These are phyloP conservation scores for Odontomyia ornata DNA, from an alignment of 2,888 invertebrate species.

Conservation along the genomic window DNA sequence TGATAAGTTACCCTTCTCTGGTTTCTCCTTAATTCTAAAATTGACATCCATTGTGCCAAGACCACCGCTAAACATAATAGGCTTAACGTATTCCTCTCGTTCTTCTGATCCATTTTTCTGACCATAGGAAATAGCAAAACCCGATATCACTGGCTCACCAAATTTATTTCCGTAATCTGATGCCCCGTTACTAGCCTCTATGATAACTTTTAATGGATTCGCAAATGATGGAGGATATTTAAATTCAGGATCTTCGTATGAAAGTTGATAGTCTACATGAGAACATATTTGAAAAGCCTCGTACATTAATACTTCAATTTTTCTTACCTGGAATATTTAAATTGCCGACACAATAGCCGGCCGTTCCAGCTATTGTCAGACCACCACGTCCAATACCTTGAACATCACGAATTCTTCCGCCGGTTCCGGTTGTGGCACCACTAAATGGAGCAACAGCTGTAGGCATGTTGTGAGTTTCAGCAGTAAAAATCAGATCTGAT, in stretches of 20 bases:
- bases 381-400: conserved; percentile 95
- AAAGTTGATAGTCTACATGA: conserved; percentile 76
- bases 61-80: conserved; percentile 98
- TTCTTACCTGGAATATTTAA: conserved; percentile 82
- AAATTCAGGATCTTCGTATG: conserved; percentile 83
- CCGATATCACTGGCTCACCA: conserved; percentile 92
- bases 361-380: conserved; percentile 93
- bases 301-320: background rate
- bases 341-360: conserved; percentile 96
- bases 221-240: conserved; percentile 92
- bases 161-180: conserved; percentile 99
- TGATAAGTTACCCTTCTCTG: conserved; percentile 82
- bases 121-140: conserved; percentile 93
- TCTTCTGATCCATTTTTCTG: conserved; percentile 71
- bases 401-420: conserved; percentile 90
- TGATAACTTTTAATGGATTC: conserved; percentile 84
- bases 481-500: conserved; percentile 94
- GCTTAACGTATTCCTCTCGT: conserved; percentile 94
- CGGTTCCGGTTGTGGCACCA: conserved; percentile 97
- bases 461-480: conserved; percentile 99
- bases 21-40: conserved; percentile 80
- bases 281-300: background rate
- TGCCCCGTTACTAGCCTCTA: conserved; percentile 97
- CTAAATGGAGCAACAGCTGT: conserved; percentile 97
- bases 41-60: conserved; percentile 87